Evolutionary conservation across 2,113 vertebrate species (phyloP).

Genomic region (Gracilinanus agilis): DNA sequence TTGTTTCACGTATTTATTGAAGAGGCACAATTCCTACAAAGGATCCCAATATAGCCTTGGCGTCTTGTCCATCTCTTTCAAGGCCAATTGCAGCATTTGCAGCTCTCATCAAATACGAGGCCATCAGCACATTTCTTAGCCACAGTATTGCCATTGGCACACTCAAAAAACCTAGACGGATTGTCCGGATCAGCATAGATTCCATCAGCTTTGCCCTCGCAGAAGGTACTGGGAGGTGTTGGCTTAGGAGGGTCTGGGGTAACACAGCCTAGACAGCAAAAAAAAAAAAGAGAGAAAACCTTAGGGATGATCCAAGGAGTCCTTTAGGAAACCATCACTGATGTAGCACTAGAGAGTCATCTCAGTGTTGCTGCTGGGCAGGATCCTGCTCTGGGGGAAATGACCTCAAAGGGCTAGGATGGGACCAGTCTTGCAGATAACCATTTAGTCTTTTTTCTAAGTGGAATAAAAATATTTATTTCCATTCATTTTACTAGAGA

Average conservation of each 20-base stretch:
- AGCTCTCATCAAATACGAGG: conserved; percentile 83
- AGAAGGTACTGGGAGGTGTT: conserved; percentile 73
- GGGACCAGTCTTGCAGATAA: background rate
- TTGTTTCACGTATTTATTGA: conserved; percentile 17
- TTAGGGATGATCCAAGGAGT: background rate
- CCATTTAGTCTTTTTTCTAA: background rate
- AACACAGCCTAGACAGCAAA: background rate
- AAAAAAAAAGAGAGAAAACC: background rate
- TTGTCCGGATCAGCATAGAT: conserved; percentile 81
- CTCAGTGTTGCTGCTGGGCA: background rate
- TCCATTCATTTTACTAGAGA: conserved; percentile 8
- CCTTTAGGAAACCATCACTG: background rate
- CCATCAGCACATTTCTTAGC: conserved; percentile 83
- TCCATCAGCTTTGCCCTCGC: conserved; percentile 82
- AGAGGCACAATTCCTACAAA: background rate
- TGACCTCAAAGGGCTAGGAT: too few species aligned
- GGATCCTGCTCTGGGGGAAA: background rate
- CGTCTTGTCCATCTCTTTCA: conserved; percentile 38
- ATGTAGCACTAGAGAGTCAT: background rate
- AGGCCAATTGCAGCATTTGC: conserved; percentile 87
- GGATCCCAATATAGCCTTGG: background rate
- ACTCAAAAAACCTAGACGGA: conserved; percentile 84
- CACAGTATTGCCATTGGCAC: conserved; percentile 83
- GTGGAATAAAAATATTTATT: background rate
- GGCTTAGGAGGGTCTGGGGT: conserved; percentile 73